A percentile compares a stretch with the other conserved stretches of the same genome.
phyloP scores from a whole-genome alignment of 30 jellyfish, hydroid and myxozoan genomes.

The Turritopsis rubra region DNA sequence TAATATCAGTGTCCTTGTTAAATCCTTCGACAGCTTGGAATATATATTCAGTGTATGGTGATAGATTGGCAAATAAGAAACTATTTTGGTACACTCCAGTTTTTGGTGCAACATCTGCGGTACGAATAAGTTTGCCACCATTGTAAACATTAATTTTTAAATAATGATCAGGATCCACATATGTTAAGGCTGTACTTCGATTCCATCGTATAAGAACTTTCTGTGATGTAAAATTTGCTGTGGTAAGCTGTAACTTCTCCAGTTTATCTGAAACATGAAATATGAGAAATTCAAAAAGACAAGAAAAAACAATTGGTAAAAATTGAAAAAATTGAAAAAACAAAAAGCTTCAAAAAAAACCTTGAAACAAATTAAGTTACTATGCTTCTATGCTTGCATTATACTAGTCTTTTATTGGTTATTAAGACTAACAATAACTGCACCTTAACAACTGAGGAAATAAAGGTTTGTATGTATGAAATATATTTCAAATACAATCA shows the following conservation, averaged over 20 bases:
- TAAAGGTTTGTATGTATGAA: too few species aligned
- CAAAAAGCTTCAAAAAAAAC: not conserved
- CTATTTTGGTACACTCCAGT: conserved; percentile 29
- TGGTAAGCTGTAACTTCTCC: conserved; percentile 34
- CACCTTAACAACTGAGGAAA: too few species aligned
- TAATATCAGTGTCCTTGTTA: conserved; percentile 47
- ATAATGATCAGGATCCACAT: not conserved
- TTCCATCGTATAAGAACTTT: conserved; percentile 41
- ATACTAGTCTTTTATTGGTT: too few species aligned
- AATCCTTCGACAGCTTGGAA: conserved; percentile 53
- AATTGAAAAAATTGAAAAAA: not conserved
- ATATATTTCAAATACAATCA: too few species aligned
- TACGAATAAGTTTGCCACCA: not conserved
- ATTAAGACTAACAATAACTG: too few species aligned
- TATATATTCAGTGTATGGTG: conserved; percentile 48
- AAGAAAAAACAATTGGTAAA: not conserved
- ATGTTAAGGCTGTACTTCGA: not conserved
- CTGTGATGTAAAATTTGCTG: conserved; percentile 31
- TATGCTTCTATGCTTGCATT: too few species aligned
- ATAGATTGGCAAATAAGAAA: conserved; percentile 31
- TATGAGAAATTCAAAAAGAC: not conserved
- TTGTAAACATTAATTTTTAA: not conserved
- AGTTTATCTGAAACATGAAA: conserved; percentile 9
- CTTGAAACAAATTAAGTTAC: too few species aligned
- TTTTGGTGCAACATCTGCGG: not conserved